Percentiles rank a stretch among this genome's conserved stretches.
phyloP scores from a whole-genome alignment of 1,140 invertebrate genomes.

The Drosophila prosaltans region DNA sequence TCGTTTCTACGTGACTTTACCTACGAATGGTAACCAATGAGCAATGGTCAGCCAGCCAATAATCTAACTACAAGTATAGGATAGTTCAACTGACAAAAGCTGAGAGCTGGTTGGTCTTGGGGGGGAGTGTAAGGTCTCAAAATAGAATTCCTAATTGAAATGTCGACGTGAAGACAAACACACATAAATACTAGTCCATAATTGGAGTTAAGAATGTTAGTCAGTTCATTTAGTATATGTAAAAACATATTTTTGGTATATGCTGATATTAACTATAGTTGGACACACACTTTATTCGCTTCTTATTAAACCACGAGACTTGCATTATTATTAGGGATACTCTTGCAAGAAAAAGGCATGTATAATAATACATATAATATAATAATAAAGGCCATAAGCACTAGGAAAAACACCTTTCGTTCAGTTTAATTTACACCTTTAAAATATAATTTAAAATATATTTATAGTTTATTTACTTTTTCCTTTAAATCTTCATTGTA shows the following conservation, averaged over 20 bases:
- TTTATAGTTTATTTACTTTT: too few species aligned
- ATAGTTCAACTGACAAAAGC: not conserved
- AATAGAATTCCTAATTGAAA: conserved; percentile 30
- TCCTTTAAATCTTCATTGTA: too few species aligned
- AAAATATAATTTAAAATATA: too few species aligned
- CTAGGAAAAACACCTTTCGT: too few species aligned
- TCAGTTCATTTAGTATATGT: not conserved
- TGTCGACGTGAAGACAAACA: conserved; percentile 23
- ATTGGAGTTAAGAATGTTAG: not conserved
- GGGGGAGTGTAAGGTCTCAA: conserved; percentile 2
- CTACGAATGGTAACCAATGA: conserved; percentile 72
- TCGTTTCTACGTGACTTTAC: conserved; percentile 67
- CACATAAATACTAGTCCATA: conserved; percentile 1
- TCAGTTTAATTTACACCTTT: too few species aligned
- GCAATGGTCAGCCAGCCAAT: conserved; percentile 10
- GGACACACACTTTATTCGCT: not conserved
- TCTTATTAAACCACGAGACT: not conserved
- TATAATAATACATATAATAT: not conserved
- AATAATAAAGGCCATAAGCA: too few species aligned
- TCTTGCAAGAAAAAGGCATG: not conserved
- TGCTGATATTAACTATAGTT: not conserved
- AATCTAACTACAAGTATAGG: conserved; percentile 1
- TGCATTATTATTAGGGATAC: not conserved
- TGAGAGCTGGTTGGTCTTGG: not conserved
- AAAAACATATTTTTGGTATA: not conserved